These are phyloP conservation scores for Corydoras maculifer DNA, from an alignment of 2,113 vertebrate species.

Conservation along the genomic window DNA sequence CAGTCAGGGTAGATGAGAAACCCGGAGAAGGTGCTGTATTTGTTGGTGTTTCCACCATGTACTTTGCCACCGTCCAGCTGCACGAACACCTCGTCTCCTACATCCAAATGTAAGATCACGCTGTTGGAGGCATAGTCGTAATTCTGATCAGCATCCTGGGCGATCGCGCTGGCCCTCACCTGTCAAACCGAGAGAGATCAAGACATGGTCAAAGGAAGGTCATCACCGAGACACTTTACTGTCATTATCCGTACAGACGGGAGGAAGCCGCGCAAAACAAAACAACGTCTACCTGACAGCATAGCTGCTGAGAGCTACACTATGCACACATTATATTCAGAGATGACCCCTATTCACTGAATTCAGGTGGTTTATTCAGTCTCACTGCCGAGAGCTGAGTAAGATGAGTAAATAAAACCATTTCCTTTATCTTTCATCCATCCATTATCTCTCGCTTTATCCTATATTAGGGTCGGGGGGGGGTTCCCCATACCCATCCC, in stretches of 20 bases:
- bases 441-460: too few species aligned
- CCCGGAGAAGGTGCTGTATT: slow-evolving; percentile 94
- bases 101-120: slow-evolving; percentile 88
- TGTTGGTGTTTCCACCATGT: slow-evolving; percentile 91
- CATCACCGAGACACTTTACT: slow-evolving; percentile 33
- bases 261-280: slow-evolving; percentile 10
- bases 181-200: slow-evolving; percentile 46
- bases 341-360: too few species aligned
- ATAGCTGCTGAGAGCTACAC: neutral
- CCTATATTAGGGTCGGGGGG: too few species aligned
- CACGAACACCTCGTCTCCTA: slow-evolving; percentile 90
- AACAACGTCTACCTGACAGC: neutral
- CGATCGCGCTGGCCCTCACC: slow-evolving; percentile 74
- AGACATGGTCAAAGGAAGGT: slow-evolving; percentile 48
- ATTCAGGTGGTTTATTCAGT: too few species aligned
- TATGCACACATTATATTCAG: too few species aligned
- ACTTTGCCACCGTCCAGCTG: slow-evolving; percentile 92
- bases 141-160: slow-evolving; percentile 81
- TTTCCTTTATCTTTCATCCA: too few species aligned
- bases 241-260: neutral
- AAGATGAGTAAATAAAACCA: too few species aligned
- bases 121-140: slow-evolving; percentile 93
- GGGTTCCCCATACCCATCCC: too few species aligned
- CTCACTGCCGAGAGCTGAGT: too few species aligned
- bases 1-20: slow-evolving; percentile 92